A percentile compares a stretch with the other conserved stretches of the same genome.
Conservation (phyloP, 2,888 invertebrate species). For the Cistogaster globosa region DNA sequence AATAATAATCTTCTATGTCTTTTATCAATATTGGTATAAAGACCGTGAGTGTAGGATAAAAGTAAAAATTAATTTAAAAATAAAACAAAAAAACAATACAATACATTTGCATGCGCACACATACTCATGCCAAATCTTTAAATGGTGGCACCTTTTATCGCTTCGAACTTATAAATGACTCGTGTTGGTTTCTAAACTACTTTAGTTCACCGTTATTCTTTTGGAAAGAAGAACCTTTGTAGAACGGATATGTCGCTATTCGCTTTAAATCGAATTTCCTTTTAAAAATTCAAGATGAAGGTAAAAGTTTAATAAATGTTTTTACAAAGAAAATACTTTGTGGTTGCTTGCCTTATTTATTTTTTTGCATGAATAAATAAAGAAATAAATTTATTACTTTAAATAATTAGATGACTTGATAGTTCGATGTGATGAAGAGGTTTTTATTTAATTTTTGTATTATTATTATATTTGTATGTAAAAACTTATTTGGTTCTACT, state of each 20-base stretch:
- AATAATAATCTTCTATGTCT: neutral
- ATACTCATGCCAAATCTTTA: neutral
- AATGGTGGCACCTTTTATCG: slow-evolving; percentile 4
- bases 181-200: slow-evolving; percentile 74
- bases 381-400: slow-evolving; percentile 7
- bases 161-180: slow-evolving; percentile 78
- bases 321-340: neutral
- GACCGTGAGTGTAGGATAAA: slow-evolving; percentile 18
- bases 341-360: neutral
- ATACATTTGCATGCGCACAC: slow-evolving; percentile 15
- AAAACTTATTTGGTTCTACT: neutral
- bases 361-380: neutral
- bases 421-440: slow-evolving; percentile 7
- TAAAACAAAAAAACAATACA: slow-evolving; percentile 28
- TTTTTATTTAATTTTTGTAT: slow-evolving; percentile 26
- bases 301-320: slow-evolving; percentile 36
- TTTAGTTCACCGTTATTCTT: slow-evolving; percentile 79
- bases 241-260: slow-evolving; percentile 68
- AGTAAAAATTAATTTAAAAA: slow-evolving; percentile 20
- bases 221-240: slow-evolving; percentile 69
- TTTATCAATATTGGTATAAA: slow-evolving; percentile 65
- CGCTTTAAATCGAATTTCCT: slow-evolving; percentile 15
- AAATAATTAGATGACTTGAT: slow-evolving; percentile 34
- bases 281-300: slow-evolving; percentile 18
- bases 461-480: too few species aligned